Evolutionary conservation across 1,140 invertebrate genomes (phyloP), one percentile per base, ranked within the genome.

Genomic region (Caenorhabditis remanei): DNA sequence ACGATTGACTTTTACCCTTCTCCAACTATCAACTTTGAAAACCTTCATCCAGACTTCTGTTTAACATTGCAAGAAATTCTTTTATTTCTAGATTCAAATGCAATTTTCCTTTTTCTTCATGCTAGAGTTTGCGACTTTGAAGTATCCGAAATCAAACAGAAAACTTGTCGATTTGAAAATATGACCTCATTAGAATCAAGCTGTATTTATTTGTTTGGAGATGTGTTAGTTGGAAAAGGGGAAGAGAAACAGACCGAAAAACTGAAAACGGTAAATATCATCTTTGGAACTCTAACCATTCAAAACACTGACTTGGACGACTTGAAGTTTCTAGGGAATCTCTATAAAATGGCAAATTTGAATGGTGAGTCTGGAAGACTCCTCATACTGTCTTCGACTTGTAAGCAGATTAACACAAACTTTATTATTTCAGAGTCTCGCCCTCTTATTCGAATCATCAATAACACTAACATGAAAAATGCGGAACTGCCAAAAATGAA

Each of bases 11-110:
- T 9, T 7, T 11, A 32, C 3, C 2, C 24, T 9, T 8, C 58
- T 4, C 8, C 9, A 9, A 63, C 58, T 3, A 32, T 63, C 5
- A 63, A 63, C 32, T 21, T 63, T 2, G 58, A 63, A 14, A 14
- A 32, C 4, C 58, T 63, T 32, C 58, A 63, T 32, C 58, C 58
- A n/a, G 58, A 63, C 13, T 63, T 63, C 32, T 63, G 58, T 63
- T 0, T 63, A 3, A 63, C 58, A 9, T 32, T 63, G 8, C 24
- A 24, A 63, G 58, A 63, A 63, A 32, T 63, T 4, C 7, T 63
- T 6, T n/a, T 32, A 32, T 63, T 63, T 32, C 58, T 63, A 9
- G 13, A 32, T 3, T 14, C 58, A 32, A 32, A 9, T 9, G 58
- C 58, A 63, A 9, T n/a, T 32, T 63, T 63, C 24, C 24, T 14